These are phyloP conservation scores for Prietella phreatophila DNA, from an alignment of 2,113 vertebrate species.

Conservation along the genomic window DNA sequence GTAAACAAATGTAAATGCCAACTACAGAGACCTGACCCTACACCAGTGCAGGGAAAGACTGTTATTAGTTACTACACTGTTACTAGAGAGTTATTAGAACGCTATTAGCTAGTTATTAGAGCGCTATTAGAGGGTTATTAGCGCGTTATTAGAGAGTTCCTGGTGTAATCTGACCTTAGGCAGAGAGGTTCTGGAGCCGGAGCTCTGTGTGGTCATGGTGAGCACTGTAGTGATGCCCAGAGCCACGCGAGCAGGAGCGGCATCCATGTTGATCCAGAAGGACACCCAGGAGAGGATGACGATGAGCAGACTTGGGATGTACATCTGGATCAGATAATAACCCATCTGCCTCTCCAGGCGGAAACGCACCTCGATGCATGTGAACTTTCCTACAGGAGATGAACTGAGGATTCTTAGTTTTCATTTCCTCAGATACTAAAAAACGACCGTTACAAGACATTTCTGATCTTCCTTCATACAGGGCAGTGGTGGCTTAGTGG, in stretches of 20 bases:
- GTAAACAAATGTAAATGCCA: no score
- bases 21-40: neutral
- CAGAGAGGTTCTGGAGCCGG: conserved; percentile 91
- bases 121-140: neutral
- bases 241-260: conserved; percentile 92
- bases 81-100: neutral
- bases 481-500: neutral
- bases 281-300: conserved; percentile 97
- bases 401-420: neutral
- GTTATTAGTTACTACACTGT: neutral
- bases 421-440: neutral
- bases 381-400: conserved; percentile 85
- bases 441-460: neutral
- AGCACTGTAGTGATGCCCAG: conserved; percentile 96
- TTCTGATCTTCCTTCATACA: neutral
- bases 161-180: conserved; percentile 77
- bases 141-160: neutral
- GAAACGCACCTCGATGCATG: conserved; percentile 95
- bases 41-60: neutral
- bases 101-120: neutral
- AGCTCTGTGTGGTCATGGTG: conserved; percentile 98
- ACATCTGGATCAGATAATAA: conserved; percentile 98
- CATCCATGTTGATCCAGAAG: conserved; percentile 93
- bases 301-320: conserved; percentile 86
- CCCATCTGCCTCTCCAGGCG: conserved; percentile 98